Percentiles rank a stretch among this genome's conserved stretches.
phyloP scores from a whole-genome alignment of 2,888 invertebrate genomes.

The Brachyopa scutellaris region DNA sequence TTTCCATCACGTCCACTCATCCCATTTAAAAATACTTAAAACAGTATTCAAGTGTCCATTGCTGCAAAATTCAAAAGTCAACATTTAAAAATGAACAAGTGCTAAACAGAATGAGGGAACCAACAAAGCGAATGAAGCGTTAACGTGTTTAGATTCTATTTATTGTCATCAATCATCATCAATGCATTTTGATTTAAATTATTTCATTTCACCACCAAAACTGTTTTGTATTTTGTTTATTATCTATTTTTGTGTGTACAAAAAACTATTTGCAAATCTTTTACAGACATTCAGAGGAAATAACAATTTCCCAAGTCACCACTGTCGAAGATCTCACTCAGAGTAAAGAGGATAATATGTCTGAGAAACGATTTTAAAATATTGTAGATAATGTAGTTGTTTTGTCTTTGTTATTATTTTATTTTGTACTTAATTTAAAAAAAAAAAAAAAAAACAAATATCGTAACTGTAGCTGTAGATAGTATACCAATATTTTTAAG shows the following conservation, averaged over 20 bases:
- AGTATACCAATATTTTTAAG: constrained; percentile 39
- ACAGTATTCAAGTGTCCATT: constrained; percentile 52
- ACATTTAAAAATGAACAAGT: constrained; percentile 40
- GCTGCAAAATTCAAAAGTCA: constrained; percentile 57
- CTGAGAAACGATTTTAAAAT: constrained; percentile 55
- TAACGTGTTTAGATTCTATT: not conserved
- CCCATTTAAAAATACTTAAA: constrained; percentile 17
- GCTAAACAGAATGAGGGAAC: constrained; percentile 12
- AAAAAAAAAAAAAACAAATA: constrained; percentile 28
- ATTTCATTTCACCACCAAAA: constrained; percentile 25
- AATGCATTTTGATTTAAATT: constrained; percentile 19
- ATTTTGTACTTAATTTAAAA: constrained; percentile 33
- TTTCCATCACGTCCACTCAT: constrained; percentile 22
- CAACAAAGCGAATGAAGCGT: not conserved
- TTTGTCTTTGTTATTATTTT: constrained; percentile 28
- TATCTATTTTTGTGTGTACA: constrained; percentile 22
- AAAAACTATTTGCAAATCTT: constrained; percentile 61
- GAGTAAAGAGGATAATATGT: constrained; percentile 64
- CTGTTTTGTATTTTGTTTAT: not conserved
- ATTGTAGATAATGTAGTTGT: not conserved
- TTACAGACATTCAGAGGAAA: constrained; percentile 76
- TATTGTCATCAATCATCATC: not conserved
- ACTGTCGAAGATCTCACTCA: constrained; percentile 74
- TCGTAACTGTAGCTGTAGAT: constrained; percentile 56
- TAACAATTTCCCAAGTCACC: constrained; percentile 77